Base-by-base conservation (phyloP, 1,140 invertebrate genomes). In the Gryon sp. region DNA sequence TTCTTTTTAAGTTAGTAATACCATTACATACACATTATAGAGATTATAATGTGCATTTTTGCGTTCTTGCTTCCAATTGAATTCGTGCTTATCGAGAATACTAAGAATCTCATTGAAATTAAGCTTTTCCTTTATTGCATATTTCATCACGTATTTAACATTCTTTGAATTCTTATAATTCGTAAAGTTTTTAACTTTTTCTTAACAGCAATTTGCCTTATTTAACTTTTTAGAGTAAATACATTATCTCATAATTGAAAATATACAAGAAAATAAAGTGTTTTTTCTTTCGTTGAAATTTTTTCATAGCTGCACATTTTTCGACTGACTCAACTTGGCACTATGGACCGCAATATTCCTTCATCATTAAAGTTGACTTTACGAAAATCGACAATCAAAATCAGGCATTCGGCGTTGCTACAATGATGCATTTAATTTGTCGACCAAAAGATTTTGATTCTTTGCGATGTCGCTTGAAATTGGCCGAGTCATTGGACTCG, bases 1-100 rank as follows among this genome's bases (percentile, higher is more conserved):
- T 73, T 63, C 24, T 73, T 73, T 12, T 32, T 73, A 16, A 73
- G 68, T 72, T 46, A 72, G 68, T 72, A 46, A 57, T 32, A 8
- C 15, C n/a, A 32, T 59, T 43, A 18, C 3, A 24, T 24, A 34
- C n/a, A 4, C n/a, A 34, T 3, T 3, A 4, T 2, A 6, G 2
- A 32, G n/a, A 32, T n/a, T 2, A 6, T 5, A 32, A 32, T 32
- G 4, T 32, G 2, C 4, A 32, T 32, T 32, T 32, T 3, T 12
- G 30, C 11, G 2, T 34, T 9, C n/a, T n/a, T n/a, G n/a, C n/a
- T 34, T n/a, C 30, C 2, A n/a, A 34, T 34, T 34, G 22, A 24
- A 3, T 24, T 24, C 22, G 3, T 7, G 22, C 3, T 24, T 3
- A 24, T 24, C 22, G 7, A 24, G 22, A 24, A 24, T n/a, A n/a